Conservation (phyloP, 2,113 vertebrate species). For the Scomber colias region DNA sequence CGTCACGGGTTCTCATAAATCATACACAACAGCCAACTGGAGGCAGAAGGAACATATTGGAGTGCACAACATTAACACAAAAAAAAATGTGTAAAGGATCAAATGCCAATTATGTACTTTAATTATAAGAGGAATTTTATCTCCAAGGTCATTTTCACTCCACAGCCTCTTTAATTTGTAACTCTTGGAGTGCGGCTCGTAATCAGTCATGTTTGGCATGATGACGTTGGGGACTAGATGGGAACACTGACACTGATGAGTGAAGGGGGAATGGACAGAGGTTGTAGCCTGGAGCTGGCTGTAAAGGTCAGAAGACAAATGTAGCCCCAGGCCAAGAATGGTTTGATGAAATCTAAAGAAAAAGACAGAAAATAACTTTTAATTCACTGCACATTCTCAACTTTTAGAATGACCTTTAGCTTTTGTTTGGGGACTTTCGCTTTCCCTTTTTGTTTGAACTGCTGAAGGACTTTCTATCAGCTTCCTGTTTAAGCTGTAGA, state of each 20-base stretch:
- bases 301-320: slow-evolving; percentile 38
- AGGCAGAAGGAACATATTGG: background rate
- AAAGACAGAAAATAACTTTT: slow-evolving; percentile 1
- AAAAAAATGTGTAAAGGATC: background rate
- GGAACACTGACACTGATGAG: slow-evolving; percentile 4
- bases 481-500: slow-evolving; percentile 14
- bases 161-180: background rate
- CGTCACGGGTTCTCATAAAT: slow-evolving; percentile 15
- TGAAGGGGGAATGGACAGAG: slow-evolving; percentile 20
- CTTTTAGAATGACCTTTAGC: slow-evolving; percentile 21
- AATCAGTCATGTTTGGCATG: slow-evolving; percentile 25
- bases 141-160: slow-evolving; percentile 3
- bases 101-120: background rate
- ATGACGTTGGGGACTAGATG: slow-evolving; percentile 17
- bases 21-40: background rate
- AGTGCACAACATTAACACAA: background rate
- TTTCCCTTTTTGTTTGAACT: background rate
- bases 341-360: slow-evolving; percentile 19
- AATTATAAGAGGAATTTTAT: background rate
- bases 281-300: slow-evolving; percentile 10
- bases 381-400: slow-evolving; percentile 5
- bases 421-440: background rate
- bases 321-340: background rate
- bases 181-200: slow-evolving; percentile 4
- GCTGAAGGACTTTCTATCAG: slow-evolving; percentile 13